phyloP scores from a whole-genome alignment of 1,140 invertebrate genomes.

The Heliconius hermathena region DNA sequence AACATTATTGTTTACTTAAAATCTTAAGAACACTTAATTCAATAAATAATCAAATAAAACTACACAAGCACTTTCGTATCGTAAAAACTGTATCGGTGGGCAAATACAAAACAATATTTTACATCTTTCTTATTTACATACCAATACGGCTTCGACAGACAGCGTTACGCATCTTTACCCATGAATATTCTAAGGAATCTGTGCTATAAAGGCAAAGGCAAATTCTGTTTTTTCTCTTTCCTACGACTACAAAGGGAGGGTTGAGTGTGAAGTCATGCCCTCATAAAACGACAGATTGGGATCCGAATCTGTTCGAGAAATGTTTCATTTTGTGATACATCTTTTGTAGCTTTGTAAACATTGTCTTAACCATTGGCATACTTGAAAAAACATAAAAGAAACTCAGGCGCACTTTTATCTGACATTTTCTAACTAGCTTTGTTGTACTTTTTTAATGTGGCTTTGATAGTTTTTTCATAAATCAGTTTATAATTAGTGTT shows the following conservation, averaged over 20 bases:
- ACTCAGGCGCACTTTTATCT: background rate
- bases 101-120: slow-evolving; percentile 27
- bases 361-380: slow-evolving; percentile 19
- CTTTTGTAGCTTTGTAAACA: slow-evolving; percentile 29
- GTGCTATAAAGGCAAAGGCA: slow-evolving; percentile 19
- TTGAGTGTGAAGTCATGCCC: slow-evolving; percentile 39
- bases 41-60: background rate
- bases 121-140: slow-evolving; percentile 27
- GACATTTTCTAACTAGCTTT: background rate
- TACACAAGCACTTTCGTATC: background rate
- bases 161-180: slow-evolving; percentile 33
- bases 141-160: slow-evolving; percentile 37
- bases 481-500: background rate
- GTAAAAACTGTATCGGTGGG: slow-evolving; percentile 14
- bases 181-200: slow-evolving; percentile 30
- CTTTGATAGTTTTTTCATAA: background rate
- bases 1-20: background rate
- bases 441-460: background rate
- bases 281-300: slow-evolving; percentile 44
- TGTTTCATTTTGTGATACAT: slow-evolving; percentile 31
- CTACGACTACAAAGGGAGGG: slow-evolving; percentile 39
- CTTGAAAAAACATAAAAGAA: background rate
- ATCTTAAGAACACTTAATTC: background rate
- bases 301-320: slow-evolving; percentile 37
- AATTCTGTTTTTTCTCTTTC: slow-evolving; percentile 38